Evolutionary conservation across 2,113 vertebrate genomes (phyloP), one percentile per base, ranked within the genome.

Genomic region (Seriola aureovittata): DNA sequence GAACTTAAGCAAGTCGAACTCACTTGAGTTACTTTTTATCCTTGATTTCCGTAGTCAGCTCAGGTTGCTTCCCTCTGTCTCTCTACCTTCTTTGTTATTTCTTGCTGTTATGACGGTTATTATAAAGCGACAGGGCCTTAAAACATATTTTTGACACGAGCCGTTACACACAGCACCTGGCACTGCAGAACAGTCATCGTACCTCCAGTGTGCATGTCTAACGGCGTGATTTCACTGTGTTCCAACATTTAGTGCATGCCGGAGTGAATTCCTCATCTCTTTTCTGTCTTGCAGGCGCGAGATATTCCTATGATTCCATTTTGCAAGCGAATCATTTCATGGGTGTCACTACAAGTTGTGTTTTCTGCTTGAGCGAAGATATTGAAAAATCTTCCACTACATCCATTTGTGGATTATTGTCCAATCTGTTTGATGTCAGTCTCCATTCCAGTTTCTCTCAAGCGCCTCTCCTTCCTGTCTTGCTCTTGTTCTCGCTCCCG

Each of bases 371-470:
- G 77, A 87, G 74, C 69, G 74, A 71, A 57, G 73, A 78, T 86
- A 90, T 87, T 87, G 85, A 85, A 92, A 89, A 83, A 84, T 86
- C 80, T 79, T 76, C 73, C 81, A 80, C 82, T 44, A 55, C 69
- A 86, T 85, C 86, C 72, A 89, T 90, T 90, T 81, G 78, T 74
- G 88, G 81, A 89, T 93, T 90, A 88, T 87, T 86, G 88, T 90
- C 85, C 85, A 83, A 89, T 91, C 87, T 85, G 78, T 84, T 80
- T 77, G 71, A 85, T 90, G 87, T 88, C 88, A 84, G 54, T 85
- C 71, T 85, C 73, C 68, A 64, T 82, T 82, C 77, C 81, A 36
- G 38, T 71, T 81, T 80, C 75, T 67, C 59, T 71, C 52, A 32
- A 40, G 58, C 44, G 42, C 11, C 44, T 70, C 74, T 67, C 60